Percentiles rank a stretch among this genome's conserved stretches.
Evolutionary conservation across 1,140 invertebrate species (phyloP).

Genomic region (Latrodectus geometricus): DNA sequence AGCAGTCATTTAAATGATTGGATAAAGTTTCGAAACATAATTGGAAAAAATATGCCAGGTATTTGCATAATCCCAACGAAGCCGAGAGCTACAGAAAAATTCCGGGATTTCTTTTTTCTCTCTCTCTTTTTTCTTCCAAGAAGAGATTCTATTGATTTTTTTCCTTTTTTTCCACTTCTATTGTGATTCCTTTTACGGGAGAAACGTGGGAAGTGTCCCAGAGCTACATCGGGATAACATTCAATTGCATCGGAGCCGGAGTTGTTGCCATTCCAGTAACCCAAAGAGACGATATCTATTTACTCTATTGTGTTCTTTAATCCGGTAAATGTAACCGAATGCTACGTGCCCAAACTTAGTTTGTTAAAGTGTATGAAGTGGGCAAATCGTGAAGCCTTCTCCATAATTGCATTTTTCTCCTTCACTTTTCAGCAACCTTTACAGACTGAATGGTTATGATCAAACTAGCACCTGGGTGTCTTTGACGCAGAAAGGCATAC

Average conservation of each 20-base stretch:
- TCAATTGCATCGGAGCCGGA: constrained; percentile 58
- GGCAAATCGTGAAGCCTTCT: constrained; percentile 52
- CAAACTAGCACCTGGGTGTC: constrained; percentile 41
- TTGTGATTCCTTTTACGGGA: constrained; percentile 49
- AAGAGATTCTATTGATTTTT: constrained; percentile 34
- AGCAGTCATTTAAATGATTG: constrained; percentile 61
- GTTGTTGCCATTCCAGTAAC: constrained; percentile 44
- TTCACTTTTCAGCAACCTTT: not conserved
- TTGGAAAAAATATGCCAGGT: constrained; percentile 61
- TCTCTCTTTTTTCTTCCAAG: not conserved
- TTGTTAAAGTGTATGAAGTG: constrained; percentile 61
- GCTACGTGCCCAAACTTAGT: constrained; percentile 59
- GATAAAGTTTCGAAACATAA: constrained; percentile 60
- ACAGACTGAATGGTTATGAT: constrained; percentile 13
- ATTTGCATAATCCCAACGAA: constrained; percentile 58
- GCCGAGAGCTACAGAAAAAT: constrained; percentile 39
- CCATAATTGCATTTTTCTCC: constrained; percentile 53
- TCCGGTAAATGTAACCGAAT: constrained; percentile 59
- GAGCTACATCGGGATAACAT: constrained; percentile 56
- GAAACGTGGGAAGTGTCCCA: constrained; percentile 56
- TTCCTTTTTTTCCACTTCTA: constrained; percentile 33
- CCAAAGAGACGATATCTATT: constrained; percentile 61
- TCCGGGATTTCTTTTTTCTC: constrained; percentile 24
- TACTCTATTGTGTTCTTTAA: constrained; percentile 62
- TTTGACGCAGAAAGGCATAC: constrained; percentile 18